Conservation (phyloP, 35 echinoderm and acorn worm genomes). For the Heliocidaris tuberculata region DNA sequence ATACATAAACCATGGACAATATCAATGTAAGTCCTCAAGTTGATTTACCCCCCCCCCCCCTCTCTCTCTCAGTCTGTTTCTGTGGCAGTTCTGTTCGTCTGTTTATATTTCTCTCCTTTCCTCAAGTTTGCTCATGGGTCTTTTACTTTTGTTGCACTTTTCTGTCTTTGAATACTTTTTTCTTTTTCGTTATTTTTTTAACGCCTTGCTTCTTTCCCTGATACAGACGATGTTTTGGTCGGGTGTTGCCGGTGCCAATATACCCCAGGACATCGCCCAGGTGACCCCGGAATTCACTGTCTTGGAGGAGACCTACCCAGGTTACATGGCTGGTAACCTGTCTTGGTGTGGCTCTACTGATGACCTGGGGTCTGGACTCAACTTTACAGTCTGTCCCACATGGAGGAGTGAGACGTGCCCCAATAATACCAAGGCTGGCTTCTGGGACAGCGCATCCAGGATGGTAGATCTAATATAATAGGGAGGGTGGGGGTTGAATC, state of each 20-base stretch:
- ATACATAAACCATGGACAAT: no score
- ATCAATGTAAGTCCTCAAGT: no score
- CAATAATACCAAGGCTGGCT: slow-evolving; percentile 25
- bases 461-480: background rate
- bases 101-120: background rate
- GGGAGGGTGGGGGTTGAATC: no score
- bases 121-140: no score
- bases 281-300: background rate
- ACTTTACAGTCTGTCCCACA: slow-evolving; percentile 24
- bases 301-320: slow-evolving; percentile 8
- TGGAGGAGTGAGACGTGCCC: background rate
- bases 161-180: no score
- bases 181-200: no score
- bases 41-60: background rate
- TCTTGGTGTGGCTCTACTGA: slow-evolving; percentile 27
- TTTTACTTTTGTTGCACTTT: no score
- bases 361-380: background rate
- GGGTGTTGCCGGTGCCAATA: background rate
- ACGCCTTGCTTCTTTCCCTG: background rate
- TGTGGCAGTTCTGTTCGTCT: background rate
- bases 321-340: slow-evolving; percentile 42
- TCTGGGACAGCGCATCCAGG: slow-evolving; percentile 13
- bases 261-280: slow-evolving; percentile 36
- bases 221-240: slow-evolving; percentile 35
- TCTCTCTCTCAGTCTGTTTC: background rate